Evolutionary conservation across 2,888 invertebrate species (phyloP).

Genomic region (Nomada ferruginata): DNA sequence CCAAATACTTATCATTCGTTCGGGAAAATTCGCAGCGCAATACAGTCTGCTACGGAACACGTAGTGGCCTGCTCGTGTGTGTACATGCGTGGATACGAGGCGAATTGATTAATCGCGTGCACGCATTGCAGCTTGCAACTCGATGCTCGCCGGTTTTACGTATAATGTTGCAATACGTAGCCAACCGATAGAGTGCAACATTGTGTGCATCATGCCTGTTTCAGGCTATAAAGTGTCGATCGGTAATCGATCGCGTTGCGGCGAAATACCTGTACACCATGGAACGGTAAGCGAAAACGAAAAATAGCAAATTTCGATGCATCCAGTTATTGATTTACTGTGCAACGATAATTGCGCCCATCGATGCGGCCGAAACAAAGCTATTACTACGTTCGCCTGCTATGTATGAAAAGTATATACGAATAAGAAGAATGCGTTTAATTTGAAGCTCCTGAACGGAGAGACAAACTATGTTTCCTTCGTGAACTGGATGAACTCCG

Average conservation of each 20-base stretch:
- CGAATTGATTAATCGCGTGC: slow-evolving; percentile 51
- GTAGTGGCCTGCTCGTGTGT: too few relatives aligned
- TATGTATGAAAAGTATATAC: too few relatives aligned
- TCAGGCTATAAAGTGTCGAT: slow-evolving; percentile 34
- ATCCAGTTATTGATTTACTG: not conserved
- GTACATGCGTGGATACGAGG: slow-evolving; percentile 1
- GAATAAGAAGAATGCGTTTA: too few relatives aligned
- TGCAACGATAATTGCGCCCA: too few relatives aligned
- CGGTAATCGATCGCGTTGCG: slow-evolving; percentile 25
- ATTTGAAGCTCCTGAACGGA: too few relatives aligned
- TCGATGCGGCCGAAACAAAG: too few relatives aligned
- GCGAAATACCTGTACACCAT: slow-evolving; percentile 20
- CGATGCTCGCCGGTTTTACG: slow-evolving; percentile 42
- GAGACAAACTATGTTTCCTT: too few relatives aligned
- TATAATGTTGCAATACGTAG: slow-evolving; percentile 48
- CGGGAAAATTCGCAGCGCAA: slow-evolving; percentile 1
- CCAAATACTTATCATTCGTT: slow-evolving; percentile 21
- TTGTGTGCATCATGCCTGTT: slow-evolving; percentile 27
- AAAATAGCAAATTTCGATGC: not conserved
- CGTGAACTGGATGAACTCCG: too few relatives aligned
- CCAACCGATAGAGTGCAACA: slow-evolving; percentile 36
- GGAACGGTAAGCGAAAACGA: not conserved
- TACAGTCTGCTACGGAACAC: not conserved
- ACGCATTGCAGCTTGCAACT: slow-evolving; percentile 45
- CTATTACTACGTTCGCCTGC: too few relatives aligned